Base-by-base conservation (phyloP, 2,113 vertebrate species). In the Platysternon megacephalum region DNA sequence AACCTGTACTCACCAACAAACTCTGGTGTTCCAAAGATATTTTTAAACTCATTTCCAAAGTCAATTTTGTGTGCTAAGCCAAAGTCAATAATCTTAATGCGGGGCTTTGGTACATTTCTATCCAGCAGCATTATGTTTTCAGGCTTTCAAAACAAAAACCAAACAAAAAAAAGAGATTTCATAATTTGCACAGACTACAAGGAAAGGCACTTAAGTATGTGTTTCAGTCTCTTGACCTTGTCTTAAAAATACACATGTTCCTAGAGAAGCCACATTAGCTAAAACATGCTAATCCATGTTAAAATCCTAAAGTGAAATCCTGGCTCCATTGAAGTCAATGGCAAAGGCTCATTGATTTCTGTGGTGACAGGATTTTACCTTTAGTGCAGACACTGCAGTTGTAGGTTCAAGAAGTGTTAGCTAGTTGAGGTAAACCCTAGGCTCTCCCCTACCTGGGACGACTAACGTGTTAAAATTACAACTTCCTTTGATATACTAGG, bases 51-150 rank as follows among this genome's bases (percentile, higher is more conserved):
- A 97, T 99, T 99, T 97, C 99, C 99, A 91, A 99, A 99, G 95
- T 99, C 99, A 65, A 99, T 99, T 98, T 99, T 99, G 98, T 99
- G 99, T 7, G 99, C 99, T 97, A 99, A 98, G 74, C 99, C 99
- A 68, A 99, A 99, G 98, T 99, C 99, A 84, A 99, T 99, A 97
- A 99, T 98, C 98, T 99, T 99, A 98, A 99, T 99, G 92, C 99
- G 99, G 91, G 99, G 99, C 94, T 99, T 99, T 97, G 99, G 99
- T 95, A 99, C 98, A 58, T 98, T 99, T 97, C 99, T 99, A 98
- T 98, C 99, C 97, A 99, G 98, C 97, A 99, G 98, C 99, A 99
- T 99, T 97, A 99, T 99, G 98, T 99, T 99, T 98, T 99, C 99
- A 44, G 99, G 99, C 99, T 99, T 97, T 48, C 80, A 86, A 53